These are phyloP conservation scores for Oxygymnocypris stewartii DNA, from an alignment of 2,113 vertebrate genomes.

Conservation along the genomic window DNA sequence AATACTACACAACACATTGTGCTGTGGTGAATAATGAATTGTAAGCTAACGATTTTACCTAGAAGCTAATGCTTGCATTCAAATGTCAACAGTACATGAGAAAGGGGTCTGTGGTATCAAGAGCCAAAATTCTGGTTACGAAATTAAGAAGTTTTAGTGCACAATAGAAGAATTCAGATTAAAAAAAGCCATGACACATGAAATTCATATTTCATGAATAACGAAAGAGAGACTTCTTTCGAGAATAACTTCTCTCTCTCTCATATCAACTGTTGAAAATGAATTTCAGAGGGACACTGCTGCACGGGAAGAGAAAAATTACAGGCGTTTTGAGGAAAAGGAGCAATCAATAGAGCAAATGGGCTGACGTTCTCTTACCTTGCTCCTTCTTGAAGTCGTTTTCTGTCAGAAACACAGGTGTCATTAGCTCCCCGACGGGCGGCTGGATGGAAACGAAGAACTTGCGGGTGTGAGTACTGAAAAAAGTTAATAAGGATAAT, in stretches of 20 bases:
- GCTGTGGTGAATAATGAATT: neutral
- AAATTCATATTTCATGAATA: slow-evolving; percentile 15
- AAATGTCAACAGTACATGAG: neutral
- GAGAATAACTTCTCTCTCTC: neutral
- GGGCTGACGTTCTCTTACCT: slow-evolving; percentile 74
- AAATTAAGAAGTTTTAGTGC: neutral
- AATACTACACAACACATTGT: neutral
- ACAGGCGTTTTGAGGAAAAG: neutral
- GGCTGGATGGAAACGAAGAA: slow-evolving; percentile 97
- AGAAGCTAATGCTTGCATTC: slow-evolving; percentile 12
- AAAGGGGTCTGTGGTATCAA: neutral
- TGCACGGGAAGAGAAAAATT: neutral
- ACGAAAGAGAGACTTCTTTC: neutral
- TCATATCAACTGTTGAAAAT: neutral
- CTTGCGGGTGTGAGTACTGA: slow-evolving; percentile 88
- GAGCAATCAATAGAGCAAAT: neutral
- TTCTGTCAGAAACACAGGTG: slow-evolving; percentile 91
- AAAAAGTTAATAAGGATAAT: neutral
- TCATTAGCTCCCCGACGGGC: slow-evolving; percentile 93
- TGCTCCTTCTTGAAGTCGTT: slow-evolving; percentile 97
- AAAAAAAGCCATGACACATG: neutral
- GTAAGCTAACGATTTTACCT: neutral
- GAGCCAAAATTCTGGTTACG: neutral
- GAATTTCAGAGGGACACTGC: neutral
- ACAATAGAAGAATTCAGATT: neutral